phyloP scores from a whole-genome alignment of 2,113 vertebrate species.

The Coptodon bakossiorum region DNA sequence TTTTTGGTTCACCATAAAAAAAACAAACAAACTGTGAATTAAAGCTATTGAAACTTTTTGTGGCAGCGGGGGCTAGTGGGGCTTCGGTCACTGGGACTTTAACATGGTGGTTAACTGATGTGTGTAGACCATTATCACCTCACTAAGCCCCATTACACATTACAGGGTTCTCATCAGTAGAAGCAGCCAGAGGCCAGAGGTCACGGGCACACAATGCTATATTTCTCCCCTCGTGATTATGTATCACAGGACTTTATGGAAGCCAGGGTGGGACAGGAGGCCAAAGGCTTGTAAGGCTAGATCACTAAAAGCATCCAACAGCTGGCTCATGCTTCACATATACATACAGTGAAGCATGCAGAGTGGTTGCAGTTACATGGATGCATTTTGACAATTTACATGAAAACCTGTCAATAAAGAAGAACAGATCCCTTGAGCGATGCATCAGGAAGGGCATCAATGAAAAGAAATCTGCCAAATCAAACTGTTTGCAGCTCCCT shows the following conservation, averaged over 20 bases:
- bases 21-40: not conserved
- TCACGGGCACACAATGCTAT: not conserved
- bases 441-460: not conserved
- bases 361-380: not conserved
- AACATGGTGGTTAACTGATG: slow-evolving; percentile 18
- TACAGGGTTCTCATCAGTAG: not conserved
- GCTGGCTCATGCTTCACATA: not conserved
- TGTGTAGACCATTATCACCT: slow-evolving; percentile 39
- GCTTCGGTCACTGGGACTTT: not conserved
- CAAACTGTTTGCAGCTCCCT: not conserved
- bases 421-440: not conserved
- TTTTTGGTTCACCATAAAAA: not conserved
- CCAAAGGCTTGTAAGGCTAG: not conserved
- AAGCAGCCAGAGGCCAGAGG: not conserved
- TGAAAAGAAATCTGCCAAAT: not conserved
- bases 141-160: slow-evolving; percentile 2
- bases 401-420: not conserved
- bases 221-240: not conserved
- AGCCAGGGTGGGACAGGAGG: not conserved
- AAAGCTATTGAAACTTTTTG: not conserved
- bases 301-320: not conserved
- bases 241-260: not conserved
- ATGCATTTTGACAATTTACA: not conserved
- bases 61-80: not conserved
- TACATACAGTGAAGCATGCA: not conserved